These are phyloP conservation scores for Boulengeromyrus knoepffleri DNA, from an alignment of 2,113 vertebrate genomes.

Conservation along the genomic window DNA sequence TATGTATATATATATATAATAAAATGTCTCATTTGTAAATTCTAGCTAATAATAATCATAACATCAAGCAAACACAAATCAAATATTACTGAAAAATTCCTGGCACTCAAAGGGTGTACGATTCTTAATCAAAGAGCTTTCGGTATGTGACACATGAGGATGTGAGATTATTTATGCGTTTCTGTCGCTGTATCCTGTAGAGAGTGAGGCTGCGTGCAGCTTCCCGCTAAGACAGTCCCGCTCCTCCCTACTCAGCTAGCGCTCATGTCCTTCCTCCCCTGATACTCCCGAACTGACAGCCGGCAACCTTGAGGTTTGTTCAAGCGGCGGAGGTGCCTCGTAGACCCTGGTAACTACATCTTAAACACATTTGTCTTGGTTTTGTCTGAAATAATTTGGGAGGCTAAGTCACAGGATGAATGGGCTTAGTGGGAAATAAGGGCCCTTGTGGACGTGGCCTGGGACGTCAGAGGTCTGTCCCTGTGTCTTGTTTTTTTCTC, in stretches of 20 bases:
- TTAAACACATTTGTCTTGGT: constrained; percentile 56
- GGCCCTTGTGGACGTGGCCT: constrained; percentile 45
- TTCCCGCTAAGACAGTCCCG: constrained; percentile 19
- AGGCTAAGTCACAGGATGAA: constrained; percentile 48
- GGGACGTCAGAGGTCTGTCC: constrained; percentile 53
- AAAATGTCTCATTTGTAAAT: neutral
- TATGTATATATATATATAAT: neutral
- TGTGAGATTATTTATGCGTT: neutral
- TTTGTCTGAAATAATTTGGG: constrained; percentile 63
- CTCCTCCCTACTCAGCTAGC: constrained; percentile 21
- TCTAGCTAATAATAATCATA: neutral
- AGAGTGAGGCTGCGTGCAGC: neutral
- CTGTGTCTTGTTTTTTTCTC: constrained; percentile 43
- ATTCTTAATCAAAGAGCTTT: neutral
- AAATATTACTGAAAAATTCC: neutral
- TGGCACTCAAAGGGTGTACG: neutral
- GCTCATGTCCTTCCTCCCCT: constrained; percentile 11
- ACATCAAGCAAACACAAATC: neutral
- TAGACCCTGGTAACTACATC: constrained; percentile 43
- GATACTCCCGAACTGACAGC: constrained; percentile 27
- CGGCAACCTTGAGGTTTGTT: constrained; percentile 19
- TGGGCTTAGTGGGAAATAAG: constrained; percentile 56
- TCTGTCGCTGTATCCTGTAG: neutral
- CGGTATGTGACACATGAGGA: neutral
- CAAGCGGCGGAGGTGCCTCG: constrained; percentile 17